These are phyloP conservation scores for Lemur catta DNA, from an alignment of 2,797 vertebrate genomes.

Conservation along the genomic window DNA sequence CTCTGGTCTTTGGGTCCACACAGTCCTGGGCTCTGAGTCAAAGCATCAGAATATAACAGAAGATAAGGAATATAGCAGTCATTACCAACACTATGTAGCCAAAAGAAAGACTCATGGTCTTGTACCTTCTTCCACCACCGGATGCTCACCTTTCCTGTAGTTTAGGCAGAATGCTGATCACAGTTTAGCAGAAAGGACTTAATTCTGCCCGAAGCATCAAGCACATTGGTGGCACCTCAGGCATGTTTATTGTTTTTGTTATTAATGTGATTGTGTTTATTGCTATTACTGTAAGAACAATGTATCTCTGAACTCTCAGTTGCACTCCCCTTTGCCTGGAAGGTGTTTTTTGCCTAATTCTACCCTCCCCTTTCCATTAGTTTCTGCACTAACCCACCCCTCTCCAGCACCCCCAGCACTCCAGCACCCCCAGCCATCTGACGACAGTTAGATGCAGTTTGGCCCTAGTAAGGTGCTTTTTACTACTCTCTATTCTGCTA, in stretches of 20 bases:
- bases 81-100: not conserved
- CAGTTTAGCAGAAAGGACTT: not conserved
- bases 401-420: not conserved
- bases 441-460: not conserved
- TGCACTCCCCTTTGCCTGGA: not conserved
- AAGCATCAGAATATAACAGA: not conserved
- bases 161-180: not conserved
- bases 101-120: not conserved
- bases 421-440: not conserved
- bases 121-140: not conserved
- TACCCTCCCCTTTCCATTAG: not conserved
- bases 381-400: not conserved
- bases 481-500: not conserved
- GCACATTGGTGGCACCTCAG: not conserved
- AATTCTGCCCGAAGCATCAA: not conserved
- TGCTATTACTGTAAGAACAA: not conserved
- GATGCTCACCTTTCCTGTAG: not conserved
- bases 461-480: not conserved
- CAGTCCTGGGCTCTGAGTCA: not conserved
- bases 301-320: constrained; percentile 15
- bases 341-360: constrained; percentile 1
- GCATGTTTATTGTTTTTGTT: constrained; percentile 45
- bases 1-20: not conserved
- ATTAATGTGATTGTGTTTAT: constrained; percentile 49
- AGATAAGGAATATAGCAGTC: not conserved